Base-by-base conservation (phyloP, 2,888 invertebrate species). In the Tholera decimalis region DNA sequence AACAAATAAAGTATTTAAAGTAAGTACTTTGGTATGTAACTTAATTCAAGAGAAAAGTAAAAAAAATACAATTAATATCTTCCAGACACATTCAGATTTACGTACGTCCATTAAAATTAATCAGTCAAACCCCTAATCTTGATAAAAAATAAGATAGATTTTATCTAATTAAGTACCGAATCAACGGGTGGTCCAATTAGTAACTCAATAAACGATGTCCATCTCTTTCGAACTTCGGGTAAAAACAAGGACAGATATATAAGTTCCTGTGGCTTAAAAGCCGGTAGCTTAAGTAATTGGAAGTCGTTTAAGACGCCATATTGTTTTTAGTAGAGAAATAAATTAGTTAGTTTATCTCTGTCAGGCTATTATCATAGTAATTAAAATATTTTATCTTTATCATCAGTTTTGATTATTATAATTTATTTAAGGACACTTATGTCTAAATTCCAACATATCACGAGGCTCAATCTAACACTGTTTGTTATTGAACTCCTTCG, bases 121-220 rank as follows among this genome's bases (percentile, higher is more conserved):
- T 78, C 77, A 68, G 51, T 59, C 51, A 72, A 72, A 64, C n/a
- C 66, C 66, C 7, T 71, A 63, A 84, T 81, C 73, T 65, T 41
- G 58, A 74, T 54, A 44, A 60, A 77, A 69, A 77, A 69, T 75
- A 64, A 67, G 65, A 78, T 68, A 73, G 26, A n/a, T n/a, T n/a
- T n/a, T 79, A 47, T 9, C 9, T 41, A 73, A 84, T 84, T 83
- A 82, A 73, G 56, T 58, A 53, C 54, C 81, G 74, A 79, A 86
- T 78, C 90, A 82, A 84, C 86, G 86, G 91, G 90, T 85, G 90
- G 90, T 85, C 89, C 83, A 88, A 89, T 90, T 90, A 89, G 88
- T 89, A 80, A 70, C 73, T 76, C 61, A 56, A 73, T 80, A 49
- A 76, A 77, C 33, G 46, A 73, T 55, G 28, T n/a, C 15, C 67